Base-by-base conservation (phyloP, 1,140 invertebrate species). In the Andricus grossulariae region DNA sequence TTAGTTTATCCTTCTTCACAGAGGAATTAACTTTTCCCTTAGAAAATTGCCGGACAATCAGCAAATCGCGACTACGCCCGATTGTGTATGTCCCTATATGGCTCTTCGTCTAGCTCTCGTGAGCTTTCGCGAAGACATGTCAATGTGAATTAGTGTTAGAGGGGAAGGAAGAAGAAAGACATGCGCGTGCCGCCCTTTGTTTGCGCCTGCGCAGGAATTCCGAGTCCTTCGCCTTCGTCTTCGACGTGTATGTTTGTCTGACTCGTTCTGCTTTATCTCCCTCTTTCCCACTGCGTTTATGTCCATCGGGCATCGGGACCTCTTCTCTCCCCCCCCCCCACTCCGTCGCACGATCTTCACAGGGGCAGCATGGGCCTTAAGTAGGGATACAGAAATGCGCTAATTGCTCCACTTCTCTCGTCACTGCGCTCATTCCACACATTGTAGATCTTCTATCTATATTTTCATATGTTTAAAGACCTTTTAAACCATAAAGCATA, bases 81-180 rank as follows among this genome's bases (percentile, higher is more conserved):
- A 19, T 55, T 55, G 19, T 13, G 1, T 32, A 13, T 57, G 19
- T 32, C 18, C 4, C 55, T 78, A 78, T 78, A 55, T 74, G 77
- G 77, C 55, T 60, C 82, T 72, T 77, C 75, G 80, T 84, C 81
- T 81, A 81, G 82, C 75, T 81, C 52, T 45, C 55, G 81, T 80
- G 79, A 81, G 82, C 75, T 81, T 50, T 45, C 55, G 81, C 80
- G 79, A 71, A 55, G 76, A 79, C 73, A 80, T 82, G 87, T 88
- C 86, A 85, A 79, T 79, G 85, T 81, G 83, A 87, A 88, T 88
- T 87, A 87, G 80, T 80, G 82, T 85, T 80, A 72, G 73, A 71
- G 66, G 74, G 70, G 80, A 74, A 51, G 79, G 57, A 83, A 57
- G 32, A 54, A 72, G 79, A 83, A 50, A 83, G 83, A 86, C 81